Evolutionary conservation across 2,113 vertebrate genomes (phyloP).

Genomic region (Varanus salvator): DNA sequence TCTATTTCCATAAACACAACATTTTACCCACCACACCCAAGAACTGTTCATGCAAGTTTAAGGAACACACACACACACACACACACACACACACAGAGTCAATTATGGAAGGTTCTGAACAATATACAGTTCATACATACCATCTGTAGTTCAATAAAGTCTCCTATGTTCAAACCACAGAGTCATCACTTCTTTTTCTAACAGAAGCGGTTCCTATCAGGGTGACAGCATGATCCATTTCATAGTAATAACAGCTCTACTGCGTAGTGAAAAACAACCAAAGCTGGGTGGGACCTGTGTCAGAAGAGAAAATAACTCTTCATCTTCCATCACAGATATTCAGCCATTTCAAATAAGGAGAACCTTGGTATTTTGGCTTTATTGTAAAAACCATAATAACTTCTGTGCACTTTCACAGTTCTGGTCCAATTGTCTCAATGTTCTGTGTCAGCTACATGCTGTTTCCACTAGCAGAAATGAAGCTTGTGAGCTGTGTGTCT

Average conservation of each 20-base stretch:
- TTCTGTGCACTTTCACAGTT: conserved; percentile 37
- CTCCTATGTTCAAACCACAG: background rate
- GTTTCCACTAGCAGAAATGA: conserved; percentile 52
- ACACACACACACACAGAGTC: background rate
- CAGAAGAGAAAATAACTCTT: conserved; percentile 56
- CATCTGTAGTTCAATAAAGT: background rate
- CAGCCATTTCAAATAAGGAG: conserved; percentile 34
- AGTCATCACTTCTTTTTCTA: background rate
- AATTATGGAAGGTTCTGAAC: background rate
- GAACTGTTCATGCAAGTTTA: background rate
- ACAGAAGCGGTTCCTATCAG: background rate
- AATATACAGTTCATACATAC: background rate
- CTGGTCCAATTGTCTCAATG: conserved; percentile 53
- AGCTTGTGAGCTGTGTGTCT: conserved; percentile 53
- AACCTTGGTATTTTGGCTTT: conserved; percentile 61
- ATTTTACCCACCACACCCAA: background rate
- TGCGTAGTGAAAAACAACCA: conserved; percentile 19
- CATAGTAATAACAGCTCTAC: background rate
- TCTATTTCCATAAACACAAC: background rate
- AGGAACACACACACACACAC: background rate
- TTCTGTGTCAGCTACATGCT: conserved; percentile 48
- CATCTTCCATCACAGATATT: conserved; percentile 39
- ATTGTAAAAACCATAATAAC: conserved; percentile 26
- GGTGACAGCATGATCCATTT: background rate
- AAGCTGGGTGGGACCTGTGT: conserved; percentile 35